These are phyloP conservation scores for Cetoscarus ocellatus DNA, from an alignment of 2,797 vertebrate species.

Conservation along the genomic window DNA sequence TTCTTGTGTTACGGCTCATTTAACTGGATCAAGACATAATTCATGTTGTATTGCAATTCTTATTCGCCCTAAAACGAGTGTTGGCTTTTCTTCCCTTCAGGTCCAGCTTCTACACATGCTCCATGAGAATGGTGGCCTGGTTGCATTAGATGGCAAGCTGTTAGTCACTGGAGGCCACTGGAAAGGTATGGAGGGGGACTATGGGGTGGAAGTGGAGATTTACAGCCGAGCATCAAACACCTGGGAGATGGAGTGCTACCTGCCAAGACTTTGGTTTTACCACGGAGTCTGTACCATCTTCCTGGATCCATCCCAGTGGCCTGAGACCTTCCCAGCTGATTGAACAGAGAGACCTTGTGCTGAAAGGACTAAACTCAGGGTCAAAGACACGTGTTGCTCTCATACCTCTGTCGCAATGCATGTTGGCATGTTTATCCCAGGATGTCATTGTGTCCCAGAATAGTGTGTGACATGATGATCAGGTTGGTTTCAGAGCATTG, in stretches of 20 bases:
- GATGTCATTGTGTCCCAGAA: conserved; percentile 52
- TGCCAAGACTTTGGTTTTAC: conserved; percentile 96
- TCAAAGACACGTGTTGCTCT: conserved; percentile 15
- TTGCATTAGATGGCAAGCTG: conserved; percentile 86
- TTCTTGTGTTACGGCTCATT: neutral
- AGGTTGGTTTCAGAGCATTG: conserved; percentile 35
- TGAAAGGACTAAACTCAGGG: neutral
- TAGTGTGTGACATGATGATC: conserved; percentile 61
- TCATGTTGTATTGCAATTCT: neutral
- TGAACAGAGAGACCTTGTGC: conserved; percentile 53
- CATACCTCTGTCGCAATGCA: conserved; percentile 12
- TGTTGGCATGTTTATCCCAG: conserved; percentile 40
- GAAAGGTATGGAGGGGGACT: conserved; percentile 97
- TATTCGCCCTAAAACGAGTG: neutral
- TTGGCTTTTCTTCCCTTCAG: conserved; percentile 69
- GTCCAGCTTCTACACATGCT: conserved; percentile 95
- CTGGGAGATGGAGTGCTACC: conserved; percentile 89
- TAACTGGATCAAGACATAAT: neutral
- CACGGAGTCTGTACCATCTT: conserved; percentile 91
- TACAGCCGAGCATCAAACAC: conserved; percentile 87
- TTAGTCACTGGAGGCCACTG: conserved; percentile 95
- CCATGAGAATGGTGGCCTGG: conserved; percentile 95
- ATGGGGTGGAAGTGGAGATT: conserved; percentile 94
- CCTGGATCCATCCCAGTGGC: conserved; percentile 92
- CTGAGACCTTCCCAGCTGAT: conserved; percentile 80